phyloP scores from a whole-genome alignment of 2,113 vertebrate species.

The Petrocephalus microphthalmus region DNA sequence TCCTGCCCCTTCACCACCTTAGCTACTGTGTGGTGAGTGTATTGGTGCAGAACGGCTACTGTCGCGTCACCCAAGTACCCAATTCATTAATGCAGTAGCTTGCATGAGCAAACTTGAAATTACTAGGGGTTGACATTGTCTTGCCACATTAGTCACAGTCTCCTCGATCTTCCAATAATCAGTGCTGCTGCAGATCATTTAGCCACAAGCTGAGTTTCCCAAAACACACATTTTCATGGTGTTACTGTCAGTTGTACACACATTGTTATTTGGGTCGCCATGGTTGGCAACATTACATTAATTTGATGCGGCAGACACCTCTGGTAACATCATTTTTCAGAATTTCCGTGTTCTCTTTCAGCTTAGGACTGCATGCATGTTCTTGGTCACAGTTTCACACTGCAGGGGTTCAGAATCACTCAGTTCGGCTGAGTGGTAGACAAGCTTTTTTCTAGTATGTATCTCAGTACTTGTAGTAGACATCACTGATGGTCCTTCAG shows the following conservation, averaged over 20 bases:
- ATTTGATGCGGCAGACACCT: too few species aligned
- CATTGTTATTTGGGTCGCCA: background rate
- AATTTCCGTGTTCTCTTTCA: background rate
- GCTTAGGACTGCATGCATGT: background rate
- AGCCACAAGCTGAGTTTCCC: background rate
- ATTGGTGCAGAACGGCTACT: too few species aligned
- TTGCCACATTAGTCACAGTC: background rate
- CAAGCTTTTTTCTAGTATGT: background rate
- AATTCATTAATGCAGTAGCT: too few species aligned
- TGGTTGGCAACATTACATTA: too few species aligned
- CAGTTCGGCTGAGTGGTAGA: background rate
- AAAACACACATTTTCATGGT: too few species aligned
- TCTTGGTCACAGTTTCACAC: background rate
- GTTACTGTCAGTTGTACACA: too few species aligned
- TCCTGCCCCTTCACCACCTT: background rate
- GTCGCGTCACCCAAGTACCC: too few species aligned
- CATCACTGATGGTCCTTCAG: background rate
- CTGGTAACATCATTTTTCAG: too few species aligned
- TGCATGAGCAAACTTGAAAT: background rate
- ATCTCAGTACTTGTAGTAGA: background rate
- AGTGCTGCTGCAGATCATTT: background rate
- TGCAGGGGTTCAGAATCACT: background rate
- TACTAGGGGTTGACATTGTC: background rate
- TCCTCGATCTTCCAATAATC: background rate
- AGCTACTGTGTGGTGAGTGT: too few species aligned